Conservation (phyloP, 2,113 vertebrate genomes). For the Ochotona curzoniae region DNA sequence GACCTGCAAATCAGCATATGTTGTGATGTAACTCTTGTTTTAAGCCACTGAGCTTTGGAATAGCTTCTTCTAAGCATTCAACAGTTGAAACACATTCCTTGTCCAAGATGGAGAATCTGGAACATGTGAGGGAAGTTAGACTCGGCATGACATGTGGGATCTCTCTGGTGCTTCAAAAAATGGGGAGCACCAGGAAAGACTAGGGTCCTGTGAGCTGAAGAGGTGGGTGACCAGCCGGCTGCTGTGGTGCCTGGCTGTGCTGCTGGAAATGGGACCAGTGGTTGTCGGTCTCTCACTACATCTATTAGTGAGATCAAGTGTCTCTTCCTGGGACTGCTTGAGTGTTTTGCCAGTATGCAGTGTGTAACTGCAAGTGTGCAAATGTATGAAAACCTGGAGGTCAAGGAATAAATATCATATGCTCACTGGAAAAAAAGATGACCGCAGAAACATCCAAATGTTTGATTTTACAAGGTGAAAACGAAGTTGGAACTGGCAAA, state of each 20-base stretch:
- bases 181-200: background rate
- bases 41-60: background rate
- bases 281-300: background rate
- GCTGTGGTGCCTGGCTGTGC: too few relatives aligned
- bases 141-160: background rate
- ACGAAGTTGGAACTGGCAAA: background rate
- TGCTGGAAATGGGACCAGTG: accelerated
- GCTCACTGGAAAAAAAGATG: background rate
- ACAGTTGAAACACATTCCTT: background rate
- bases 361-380: too few relatives aligned
- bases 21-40: background rate
- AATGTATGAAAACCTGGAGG: background rate
- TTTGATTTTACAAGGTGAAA: slow-evolving; percentile 39
- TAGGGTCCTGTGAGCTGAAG: too few relatives aligned
- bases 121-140: background rate
- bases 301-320: background rate
- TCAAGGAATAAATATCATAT: background rate
- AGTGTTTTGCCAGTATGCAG: background rate
- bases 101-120: background rate
- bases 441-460: background rate
- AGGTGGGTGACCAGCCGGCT: too few relatives aligned
- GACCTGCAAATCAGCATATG: background rate
- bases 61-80: background rate
- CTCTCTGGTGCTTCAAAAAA: background rate
- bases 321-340: background rate